Base-by-base conservation (phyloP, 1,140 invertebrate species). In the Forficula auricularia region DNA sequence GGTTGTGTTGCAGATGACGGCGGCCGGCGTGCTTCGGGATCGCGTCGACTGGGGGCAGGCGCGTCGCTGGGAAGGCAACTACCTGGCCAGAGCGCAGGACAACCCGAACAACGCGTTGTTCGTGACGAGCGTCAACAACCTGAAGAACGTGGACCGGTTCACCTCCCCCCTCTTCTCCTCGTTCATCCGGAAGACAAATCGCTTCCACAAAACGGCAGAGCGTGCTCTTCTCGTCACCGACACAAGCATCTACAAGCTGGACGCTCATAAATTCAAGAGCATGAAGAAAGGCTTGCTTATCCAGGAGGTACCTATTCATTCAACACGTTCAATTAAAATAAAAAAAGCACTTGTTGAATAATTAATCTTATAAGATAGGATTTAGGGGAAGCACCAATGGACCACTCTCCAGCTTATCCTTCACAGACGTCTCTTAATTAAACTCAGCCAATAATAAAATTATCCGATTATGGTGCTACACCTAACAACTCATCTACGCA, bases 31-130 rank as follows among this genome's bases (percentile, higher is more conserved):
- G 3, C 61, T 97, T 10, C 68, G 72, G 38, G 73, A 84, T 44
- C 70, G 91, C 27, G 54, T 62, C 2, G 67, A 82, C 40, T 96
- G 86, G 79, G 91, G 92, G 1, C 75, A 83, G 38, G 68, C 70
- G 3, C 64, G 89, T 19, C 72, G 75, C 46, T 97, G 94, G 92
- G 69, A 80, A 48, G 91, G 91, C 19, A 91, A 97, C 63, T 97
- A 97, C 57, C 63, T 97, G 41, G 68, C 76, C 2, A 66, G 72
- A 35, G 67, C 73, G 19, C 65, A 70, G 27, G 88, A 95, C 54
- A 91, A 96, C 58, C 66, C 72, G 19, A 73, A 74, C 34, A 77
- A 71, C 38, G 62, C 73, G 19, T 61, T 71, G n/a, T 89, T 77
- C 60, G 75, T 72, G 40, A 62, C 70, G 12, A 78, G 78, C 43